Evolutionary conservation across 2,888 invertebrate genomes (phyloP), one percentile per base, ranked within the genome.

Genomic region (Xestia sexstrigata): DNA sequence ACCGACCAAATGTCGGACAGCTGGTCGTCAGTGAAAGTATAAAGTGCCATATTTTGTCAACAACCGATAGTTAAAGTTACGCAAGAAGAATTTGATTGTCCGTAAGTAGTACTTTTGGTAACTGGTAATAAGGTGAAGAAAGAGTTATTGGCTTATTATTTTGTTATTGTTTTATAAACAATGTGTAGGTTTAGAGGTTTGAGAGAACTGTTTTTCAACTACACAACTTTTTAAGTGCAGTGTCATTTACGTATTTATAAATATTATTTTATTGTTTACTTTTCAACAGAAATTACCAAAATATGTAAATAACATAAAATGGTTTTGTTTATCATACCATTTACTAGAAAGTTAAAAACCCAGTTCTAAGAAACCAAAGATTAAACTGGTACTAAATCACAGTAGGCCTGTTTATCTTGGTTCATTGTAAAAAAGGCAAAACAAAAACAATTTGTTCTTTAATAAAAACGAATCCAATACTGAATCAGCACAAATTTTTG

Each of bases 31-130:
- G 88, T 89, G 88, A 88, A 88, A 88, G 88, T 89, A 81, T 26
- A 52, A 81, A 83, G 60, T 82, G 77, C 83, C 70, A 85, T 83
- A 82, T 81, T 87, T 89, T 88, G 89, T 89, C 89, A 88, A 88
- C 84, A 81, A 80, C 76, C 74, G 52, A 80, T 82, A 58, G 47
- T 79, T 78, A 66, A 15, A 70, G 79, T 88, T 84, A 85, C 78
- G 81, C 70, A 85, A 88, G 76, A 73, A 42, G 42, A 80, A 70
- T 81, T 86, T 85, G 76, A 84, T 82, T 80, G 86, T 74, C 62
- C 23, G 49, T 86, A 73, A 83, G 63, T 84, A 66, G 74, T 70
- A 73, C 72, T 83, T 63, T 78, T 60, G 42, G 47, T 67, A 78
- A 86, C 82, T 42, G 15, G 23, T 78, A 82, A 74, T 77, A 42